Base-by-base conservation (phyloP, 2,113 vertebrate species). In the Neodontobutis hainanensis region DNA sequence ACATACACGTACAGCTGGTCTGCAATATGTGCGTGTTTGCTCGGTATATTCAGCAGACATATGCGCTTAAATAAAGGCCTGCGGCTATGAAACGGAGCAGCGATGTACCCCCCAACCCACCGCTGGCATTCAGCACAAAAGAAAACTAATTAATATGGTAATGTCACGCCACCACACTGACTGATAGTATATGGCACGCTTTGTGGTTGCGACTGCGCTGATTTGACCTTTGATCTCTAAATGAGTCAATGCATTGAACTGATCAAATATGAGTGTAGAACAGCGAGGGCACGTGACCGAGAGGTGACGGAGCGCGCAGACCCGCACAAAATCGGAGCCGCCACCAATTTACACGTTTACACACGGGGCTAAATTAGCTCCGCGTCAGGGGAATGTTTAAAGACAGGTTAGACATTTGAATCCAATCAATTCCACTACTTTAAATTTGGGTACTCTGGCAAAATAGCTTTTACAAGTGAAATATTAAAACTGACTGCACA, bases 61-160 rank as follows among this genome's bases (percentile, higher is more conserved):
- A 72, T 32, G 66, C 68, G 69, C 86, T 80, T 73, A 53, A 82
- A 73, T 82, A 75, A 77, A 73, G 45, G 63, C 78, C 70, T 11
- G 2, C 3, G 59, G 77, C 66, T 45, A 45, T 43, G 42, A 74
- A 44, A 60, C 66, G 10, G 64, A 35, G 57, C 69, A 12, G 69
- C 44, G 42, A 56, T 42, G 49, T 19, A 36, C 74, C 61, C 62
- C 51, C 57, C 45, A 53, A 32, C 56, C n/a, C 6, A 63, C 60
- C 50, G 62, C 59, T 78, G 76, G 62, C 85, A 81, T 82, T 84
- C 70, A 32, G 61, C 74, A 82, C 71, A 90, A 86, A 78, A 61
- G 85, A 64, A 87, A 86, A 82, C 73, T 78, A 80, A 89, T 87
- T 88, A 87, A 83, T 77, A 83, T 87, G 79, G 73, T 85, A 85